Evolutionary conservation across 2,797 vertebrate species (phyloP).

Genomic region (Notoglanidium macrostoma): DNA sequence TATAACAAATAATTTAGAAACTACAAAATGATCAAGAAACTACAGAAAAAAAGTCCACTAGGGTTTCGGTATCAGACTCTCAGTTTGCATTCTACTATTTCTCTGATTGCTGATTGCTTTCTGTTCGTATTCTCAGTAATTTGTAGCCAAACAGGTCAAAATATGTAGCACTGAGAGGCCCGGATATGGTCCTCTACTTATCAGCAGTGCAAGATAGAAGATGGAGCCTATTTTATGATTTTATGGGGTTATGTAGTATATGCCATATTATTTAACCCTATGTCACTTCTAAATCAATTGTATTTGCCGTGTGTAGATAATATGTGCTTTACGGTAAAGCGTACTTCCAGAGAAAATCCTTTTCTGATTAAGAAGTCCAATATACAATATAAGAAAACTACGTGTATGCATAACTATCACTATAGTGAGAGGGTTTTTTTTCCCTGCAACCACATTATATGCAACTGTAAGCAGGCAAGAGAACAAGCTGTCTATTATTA

Average conservation of each 20-base stretch:
- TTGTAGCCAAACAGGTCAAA: neutral
- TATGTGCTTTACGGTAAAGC: neutral
- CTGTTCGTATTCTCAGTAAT: neutral
- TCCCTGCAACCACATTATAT: neutral
- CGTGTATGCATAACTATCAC: neutral
- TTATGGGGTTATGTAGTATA: neutral
- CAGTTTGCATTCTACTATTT: neutral
- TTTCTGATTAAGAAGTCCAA: neutral
- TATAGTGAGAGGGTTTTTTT: neutral
- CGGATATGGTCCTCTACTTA: neutral
- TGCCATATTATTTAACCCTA: neutral
- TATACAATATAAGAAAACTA: neutral
- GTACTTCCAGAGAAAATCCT: neutral
- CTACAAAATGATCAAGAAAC: neutral
- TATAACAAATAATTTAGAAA: neutral
- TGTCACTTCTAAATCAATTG: neutral
- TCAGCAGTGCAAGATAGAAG: neutral
- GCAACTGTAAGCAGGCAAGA: constrained; percentile 60
- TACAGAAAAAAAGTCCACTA: neutral
- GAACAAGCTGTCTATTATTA: constrained; percentile 64
- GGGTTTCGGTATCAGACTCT: neutral
- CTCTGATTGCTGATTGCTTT: neutral
- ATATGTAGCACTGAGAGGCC: neutral
- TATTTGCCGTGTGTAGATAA: neutral
- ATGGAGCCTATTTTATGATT: neutral